A percentile compares a stretch with the other conserved stretches of the same genome.
These are phyloP conservation scores for Portunus trituberculatus DNA, from an alignment of 1,140 invertebrate genomes.

Conservation along the genomic window DNA sequence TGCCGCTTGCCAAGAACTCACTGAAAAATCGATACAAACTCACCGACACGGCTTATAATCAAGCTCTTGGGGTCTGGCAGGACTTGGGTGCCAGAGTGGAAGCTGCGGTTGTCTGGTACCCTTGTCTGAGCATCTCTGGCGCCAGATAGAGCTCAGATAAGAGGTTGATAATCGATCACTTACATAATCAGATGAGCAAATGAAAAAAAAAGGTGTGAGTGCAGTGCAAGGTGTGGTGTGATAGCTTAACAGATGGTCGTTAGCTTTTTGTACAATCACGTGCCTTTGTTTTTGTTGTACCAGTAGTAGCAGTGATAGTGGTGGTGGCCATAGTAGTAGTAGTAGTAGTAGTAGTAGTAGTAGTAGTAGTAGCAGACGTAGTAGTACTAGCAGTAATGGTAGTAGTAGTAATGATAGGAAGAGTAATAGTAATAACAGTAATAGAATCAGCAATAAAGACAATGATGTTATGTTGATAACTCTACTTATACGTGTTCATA, in stretches of 20 bases:
- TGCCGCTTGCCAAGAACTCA: background rate
- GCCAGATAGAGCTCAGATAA: slow-evolving; percentile 67
- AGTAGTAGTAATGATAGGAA: background rate
- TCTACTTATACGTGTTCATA: too few relatives aligned
- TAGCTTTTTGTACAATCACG: background rate
- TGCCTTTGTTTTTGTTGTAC: background rate
- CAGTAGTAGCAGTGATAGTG: background rate
- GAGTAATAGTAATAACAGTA: background rate
- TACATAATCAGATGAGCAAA: slow-evolving; percentile 71
- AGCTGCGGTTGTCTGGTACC: slow-evolving; percentile 59
- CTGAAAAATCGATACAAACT: background rate
- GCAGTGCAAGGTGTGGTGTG: background rate
- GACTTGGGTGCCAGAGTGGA: background rate
- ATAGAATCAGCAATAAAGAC: too few relatives aligned
- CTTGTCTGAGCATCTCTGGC: slow-evolving; percentile 67
- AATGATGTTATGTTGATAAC: too few relatives aligned
- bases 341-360: slow-evolving; percentile 3
- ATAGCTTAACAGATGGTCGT: background rate
- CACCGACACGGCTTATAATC: slow-evolving; percentile 5
- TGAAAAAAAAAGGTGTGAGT: background rate
- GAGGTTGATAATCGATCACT: slow-evolving; percentile 63
- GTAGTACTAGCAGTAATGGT: background rate
- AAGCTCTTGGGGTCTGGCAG: background rate
- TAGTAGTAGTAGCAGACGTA: background rate
- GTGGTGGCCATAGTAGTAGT: background rate